Base-by-base conservation (phyloP, 2,888 invertebrate genomes). In the Epiblema foenella region DNA sequence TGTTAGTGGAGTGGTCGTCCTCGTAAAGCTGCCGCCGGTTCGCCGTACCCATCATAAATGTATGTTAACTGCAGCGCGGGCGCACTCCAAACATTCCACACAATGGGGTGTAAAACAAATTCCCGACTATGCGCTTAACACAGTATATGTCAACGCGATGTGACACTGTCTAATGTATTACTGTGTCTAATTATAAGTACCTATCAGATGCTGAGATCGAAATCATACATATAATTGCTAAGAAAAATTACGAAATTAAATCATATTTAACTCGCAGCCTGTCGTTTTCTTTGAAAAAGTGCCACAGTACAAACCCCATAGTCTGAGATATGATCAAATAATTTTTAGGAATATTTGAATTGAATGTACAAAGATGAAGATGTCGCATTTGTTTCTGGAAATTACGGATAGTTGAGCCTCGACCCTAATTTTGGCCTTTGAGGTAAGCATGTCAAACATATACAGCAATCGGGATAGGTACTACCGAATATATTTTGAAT, bases 231-330 rank as follows among this genome's bases (percentile, higher is more conserved):
- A 90, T 90, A 92, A 91, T 88, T 90, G 92, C 92, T 93, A 93
- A 92, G 93, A 93, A 89, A 91, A 89, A 91, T 91, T 91, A 93
- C 89, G 89, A 90, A 93, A 93, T 92, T 93, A 93, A 93, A 93
- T 89, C 90, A 91, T 93, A 93, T 93, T 93, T 93, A 93, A 93
- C 92, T 92, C 90, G 92, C 89, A 83, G 73, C 77, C 76, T 82
- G 77, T 81, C 72, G 78, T 78, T 76, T 79, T 56, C 33, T 70
- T 71, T 60, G 18, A 17, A 51, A 49, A 63, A 33, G n/a, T 51
- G 24, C 46, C 1, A n/a, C n/a, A 15, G 11, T 46, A 54, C 4
- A 17, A 4, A n/a, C 46, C n/a, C 15, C 42, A 56, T 5, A 33
- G 33, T 5, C 24, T 8, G 33, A 33, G 33, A 33, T 33, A n/a